phyloP scores from a whole-genome alignment of 2,888 invertebrate species.

The Cacoxenus indagator region DNA sequence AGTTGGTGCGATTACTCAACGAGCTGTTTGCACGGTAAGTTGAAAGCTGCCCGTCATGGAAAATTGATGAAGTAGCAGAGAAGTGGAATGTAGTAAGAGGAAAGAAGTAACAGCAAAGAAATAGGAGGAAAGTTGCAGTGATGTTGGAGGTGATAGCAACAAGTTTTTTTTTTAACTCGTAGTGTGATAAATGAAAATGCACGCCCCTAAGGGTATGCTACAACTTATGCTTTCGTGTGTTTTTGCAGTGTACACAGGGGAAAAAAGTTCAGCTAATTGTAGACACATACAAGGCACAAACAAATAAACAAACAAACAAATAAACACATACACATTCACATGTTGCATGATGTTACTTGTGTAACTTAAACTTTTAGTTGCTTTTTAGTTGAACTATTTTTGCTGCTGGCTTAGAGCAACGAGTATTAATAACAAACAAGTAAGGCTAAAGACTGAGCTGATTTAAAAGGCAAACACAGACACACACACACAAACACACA shows the following conservation, averaged over 20 bases:
- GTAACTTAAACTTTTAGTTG: slow-evolving; percentile 25
- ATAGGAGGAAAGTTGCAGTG: background rate
- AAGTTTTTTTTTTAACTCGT: slow-evolving; percentile 11
- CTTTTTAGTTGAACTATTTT: slow-evolving; percentile 25
- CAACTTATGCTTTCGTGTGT: background rate
- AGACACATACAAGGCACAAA: background rate
- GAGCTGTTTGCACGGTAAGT: slow-evolving; percentile 89
- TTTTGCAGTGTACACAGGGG: too few relatives aligned
- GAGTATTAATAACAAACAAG: background rate
- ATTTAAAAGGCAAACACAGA: background rate
- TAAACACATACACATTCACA: background rate
- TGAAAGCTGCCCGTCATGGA: slow-evolving; percentile 31
- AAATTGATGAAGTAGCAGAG: background rate
- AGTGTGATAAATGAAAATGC: slow-evolving; percentile 5
- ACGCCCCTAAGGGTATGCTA: background rate
- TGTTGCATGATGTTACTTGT: slow-evolving; percentile 11
- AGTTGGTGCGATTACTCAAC: slow-evolving; percentile 88
- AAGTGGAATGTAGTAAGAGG: background rate
- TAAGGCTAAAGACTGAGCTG: background rate
- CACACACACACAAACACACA: too few relatives aligned
- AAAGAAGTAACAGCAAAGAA: too few relatives aligned
- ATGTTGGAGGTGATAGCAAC: background rate
- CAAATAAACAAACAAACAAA: background rate
- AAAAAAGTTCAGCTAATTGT: background rate
- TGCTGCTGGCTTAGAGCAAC: background rate